Percentiles rank a stretch among this genome's conserved stretches.
These are phyloP conservation scores for Napeogenes inachia DNA, from an alignment of 2,888 invertebrate species.

Conservation along the genomic window DNA sequence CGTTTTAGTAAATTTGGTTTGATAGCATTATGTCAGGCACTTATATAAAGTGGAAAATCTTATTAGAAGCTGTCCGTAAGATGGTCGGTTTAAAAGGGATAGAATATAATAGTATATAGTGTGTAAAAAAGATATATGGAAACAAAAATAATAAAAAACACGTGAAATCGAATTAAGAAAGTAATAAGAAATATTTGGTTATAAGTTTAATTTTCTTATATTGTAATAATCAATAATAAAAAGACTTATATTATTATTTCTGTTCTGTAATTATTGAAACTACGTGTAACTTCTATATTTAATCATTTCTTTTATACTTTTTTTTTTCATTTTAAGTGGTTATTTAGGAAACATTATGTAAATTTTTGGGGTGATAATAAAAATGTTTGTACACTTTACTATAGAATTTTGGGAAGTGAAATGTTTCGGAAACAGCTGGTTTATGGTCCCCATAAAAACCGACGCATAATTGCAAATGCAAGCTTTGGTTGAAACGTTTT, in stretches of 20 bases:
- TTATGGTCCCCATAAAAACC: conserved; percentile 20
- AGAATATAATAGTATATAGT: neutral
- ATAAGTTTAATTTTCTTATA: no score
- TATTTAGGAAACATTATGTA: no score
- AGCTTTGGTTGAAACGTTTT: conserved; percentile 7
- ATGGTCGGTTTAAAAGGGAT: neutral
- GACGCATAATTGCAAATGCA: conserved; percentile 22
- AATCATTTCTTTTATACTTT: no score
- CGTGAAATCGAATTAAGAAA: no score
- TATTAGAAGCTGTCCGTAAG: conserved; percentile 2
- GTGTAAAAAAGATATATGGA: no score
- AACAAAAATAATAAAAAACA: no score
- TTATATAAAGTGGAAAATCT: conserved; percentile 6
- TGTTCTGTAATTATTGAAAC: no score
- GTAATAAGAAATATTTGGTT: no score
- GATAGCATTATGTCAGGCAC: neutral
- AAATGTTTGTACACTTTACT: conserved; percentile 9
- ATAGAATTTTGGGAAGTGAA: conserved; percentile 16
- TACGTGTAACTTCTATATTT: no score
- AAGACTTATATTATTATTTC: no score
- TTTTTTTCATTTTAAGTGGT: no score
- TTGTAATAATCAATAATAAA: no score
- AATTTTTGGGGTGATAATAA: neutral
- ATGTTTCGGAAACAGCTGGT: conserved; percentile 18
- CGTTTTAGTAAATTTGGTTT: conserved; percentile 1